Evolutionary conservation across 92 coral and sea anemone species (phyloP).

Genomic region (Palythoa heliodiscus): DNA sequence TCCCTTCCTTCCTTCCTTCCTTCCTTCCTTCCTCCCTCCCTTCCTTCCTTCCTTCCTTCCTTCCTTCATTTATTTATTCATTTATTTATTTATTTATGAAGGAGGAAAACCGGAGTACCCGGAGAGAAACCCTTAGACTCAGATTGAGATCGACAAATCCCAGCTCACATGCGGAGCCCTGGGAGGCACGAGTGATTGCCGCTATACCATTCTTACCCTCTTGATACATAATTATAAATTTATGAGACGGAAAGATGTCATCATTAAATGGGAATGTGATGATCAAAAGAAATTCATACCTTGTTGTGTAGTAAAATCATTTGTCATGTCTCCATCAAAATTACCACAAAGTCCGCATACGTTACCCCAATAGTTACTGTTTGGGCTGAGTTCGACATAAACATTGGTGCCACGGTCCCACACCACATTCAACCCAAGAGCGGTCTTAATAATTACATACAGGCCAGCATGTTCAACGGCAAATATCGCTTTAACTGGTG

Average conservation of each 20-base stretch:
- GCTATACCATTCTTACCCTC: no score
- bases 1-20: no score
- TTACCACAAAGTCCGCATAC: slow-evolving; percentile 86
- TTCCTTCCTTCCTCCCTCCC: no score
- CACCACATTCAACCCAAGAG: slow-evolving; percentile 69
- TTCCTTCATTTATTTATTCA: no score
- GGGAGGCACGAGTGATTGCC: no score
- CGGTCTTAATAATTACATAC: slow-evolving; percentile 69
- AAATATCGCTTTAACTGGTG: slow-evolving; percentile 65
- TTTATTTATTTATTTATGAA: no score
- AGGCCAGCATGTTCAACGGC: slow-evolving; percentile 68
- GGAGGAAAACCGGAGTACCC: no score
- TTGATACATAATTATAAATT: no score
- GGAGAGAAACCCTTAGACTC: no score
- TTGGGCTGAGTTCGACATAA: slow-evolving; percentile 67
- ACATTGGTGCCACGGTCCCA: slow-evolving; percentile 80
- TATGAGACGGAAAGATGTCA: background rate
- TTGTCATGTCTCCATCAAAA: slow-evolving; percentile 75
- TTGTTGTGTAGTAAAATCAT: slow-evolving; percentile 69
- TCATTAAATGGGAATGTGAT: background rate
- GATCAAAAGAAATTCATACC: slow-evolving; percentile 33
- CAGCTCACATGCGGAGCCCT: no score
- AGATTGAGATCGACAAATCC: no score
- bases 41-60: no score
- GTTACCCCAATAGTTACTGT: slow-evolving; percentile 68